Base-by-base conservation (phyloP, 1,140 invertebrate genomes). In the Drosophila equinoxialis region DNA sequence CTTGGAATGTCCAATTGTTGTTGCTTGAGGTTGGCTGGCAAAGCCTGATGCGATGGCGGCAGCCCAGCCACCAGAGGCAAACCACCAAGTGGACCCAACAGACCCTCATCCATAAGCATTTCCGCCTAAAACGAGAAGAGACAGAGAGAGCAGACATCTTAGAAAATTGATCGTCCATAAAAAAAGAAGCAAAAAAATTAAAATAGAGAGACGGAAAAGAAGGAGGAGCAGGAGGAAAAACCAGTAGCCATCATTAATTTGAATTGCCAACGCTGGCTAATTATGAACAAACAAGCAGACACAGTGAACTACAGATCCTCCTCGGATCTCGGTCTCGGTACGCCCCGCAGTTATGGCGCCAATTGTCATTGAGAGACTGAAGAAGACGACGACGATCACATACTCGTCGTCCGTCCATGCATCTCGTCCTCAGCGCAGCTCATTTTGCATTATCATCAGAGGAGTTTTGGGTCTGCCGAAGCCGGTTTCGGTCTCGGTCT, bases 1-100 rank as follows among this genome's bases (percentile, higher is more conserved):
- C 93, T 93, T 67, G 94, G 93, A 65, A 93, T 93, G 71, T 94
- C 94, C 51, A 93, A 81, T 60, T 93, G 93, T 74, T 94, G 79
- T 93, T 93, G 79, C 71, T 90, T 67, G 55, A 82, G 54, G 64
- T 79, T 65, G 39, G 79, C 72, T 11, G 83, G 66, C 42, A 79
- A 71, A 58, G 71, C 51, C 61, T 87, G 76, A 33, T 76, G 63
- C 35, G 89, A 54, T 37, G 78, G 68, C 33, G 71, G 66, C 45
- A 77, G 64, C 30, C 65, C 80, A 26, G 71, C 64, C 30, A 77
- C 77, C 58, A 72, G 61, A 65, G 71, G 68, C 73, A 78, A 41
- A 1, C 17, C 45, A 8, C 77, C 66, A 55, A 66, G 65, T 30
- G 70, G 71, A 39, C 62, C 73, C 62, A 89, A 54, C 70, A 80